Evolutionary conservation across 2,888 invertebrate genomes (phyloP), one percentile per base, ranked within the genome.

Genomic region (Phortica okadai): DNA sequence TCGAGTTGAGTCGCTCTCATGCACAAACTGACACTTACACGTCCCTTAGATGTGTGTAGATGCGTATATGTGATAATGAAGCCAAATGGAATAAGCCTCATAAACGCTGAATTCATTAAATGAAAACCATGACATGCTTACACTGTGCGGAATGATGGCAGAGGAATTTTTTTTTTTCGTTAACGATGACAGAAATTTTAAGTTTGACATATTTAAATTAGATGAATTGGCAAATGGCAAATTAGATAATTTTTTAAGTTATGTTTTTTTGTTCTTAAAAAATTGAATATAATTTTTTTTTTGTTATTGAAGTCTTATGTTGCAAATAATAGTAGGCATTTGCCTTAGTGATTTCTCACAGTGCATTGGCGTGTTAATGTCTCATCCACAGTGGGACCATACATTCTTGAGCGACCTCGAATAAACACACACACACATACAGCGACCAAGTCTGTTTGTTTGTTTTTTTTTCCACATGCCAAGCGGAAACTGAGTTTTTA

Each of bases 51-150:
- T 74, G 44, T 77, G 45, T 77, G 56, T 75, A 70, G 77, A 75
- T 73, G 77, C 74, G 75, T 81, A 79, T 81, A 67, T 69, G 84
- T 83, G 86, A 84, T 86, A 88, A 87, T 83, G 85, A 86, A 88
- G 84, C 82, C 81, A 82, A 84, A 88, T 83, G 84, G 85, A 86
- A 88, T 84, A 88, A 88, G 85, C 85, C 83, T 83, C 84, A 88
- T 88, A 89, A 89, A 88, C 85, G 88, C 83, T 88, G 88, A 88
- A 88, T 88, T 88, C 88, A 87, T 89, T 88, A 88, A 84, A 76
- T 54, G 77, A 77, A 80, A 83, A 85, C 84, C 80, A 74, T 75
- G 78, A 74, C 67, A 81, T n/a, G 14, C 33, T 21, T 72, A 72
- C 70, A 72, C 70, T 33, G 33, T 41, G 54, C 25, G 45, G 6